Percentiles rank a stretch among this genome's conserved stretches.
phyloP scores from a whole-genome alignment of 2,797 vertebrate species.

The Lagodon rhomboides region DNA sequence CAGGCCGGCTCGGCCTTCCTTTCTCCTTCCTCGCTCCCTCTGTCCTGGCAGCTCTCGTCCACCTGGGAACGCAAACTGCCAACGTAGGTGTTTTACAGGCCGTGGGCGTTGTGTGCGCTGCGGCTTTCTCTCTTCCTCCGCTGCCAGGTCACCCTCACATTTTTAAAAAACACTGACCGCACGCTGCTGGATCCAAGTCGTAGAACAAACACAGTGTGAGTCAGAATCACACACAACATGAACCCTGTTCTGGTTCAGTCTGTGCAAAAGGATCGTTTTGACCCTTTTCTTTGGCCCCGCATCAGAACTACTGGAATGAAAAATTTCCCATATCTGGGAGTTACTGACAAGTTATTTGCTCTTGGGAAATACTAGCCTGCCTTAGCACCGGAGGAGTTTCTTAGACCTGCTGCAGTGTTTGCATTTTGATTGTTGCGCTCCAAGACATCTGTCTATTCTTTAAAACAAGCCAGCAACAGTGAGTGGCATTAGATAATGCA shows the following conservation, averaged over 20 bases:
- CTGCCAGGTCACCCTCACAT: constrained; percentile 72
- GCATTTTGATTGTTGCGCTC: constrained; percentile 9
- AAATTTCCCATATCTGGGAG: constrained; percentile 40
- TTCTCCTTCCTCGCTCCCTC: constrained; percentile 38
- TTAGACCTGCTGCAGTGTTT: constrained; percentile 20
- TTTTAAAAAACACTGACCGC: constrained; percentile 61
- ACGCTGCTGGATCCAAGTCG: constrained; percentile 46
- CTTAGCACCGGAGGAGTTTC: background rate
- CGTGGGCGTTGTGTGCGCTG: constrained; percentile 42
- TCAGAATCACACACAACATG: constrained; percentile 30
- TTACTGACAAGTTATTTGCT: constrained; percentile 48
- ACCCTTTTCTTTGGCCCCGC: constrained; percentile 61
- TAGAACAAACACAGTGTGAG: constrained; percentile 53
- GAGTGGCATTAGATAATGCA: background rate
- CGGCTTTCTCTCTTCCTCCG: constrained; percentile 31
- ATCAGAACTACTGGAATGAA: constrained; percentile 58
- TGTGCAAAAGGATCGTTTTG: constrained; percentile 18
- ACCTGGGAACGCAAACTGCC: constrained; percentile 74
- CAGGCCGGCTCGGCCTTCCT: constrained; percentile 27
- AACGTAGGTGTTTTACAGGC: constrained; percentile 71
- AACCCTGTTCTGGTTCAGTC: constrained; percentile 31
- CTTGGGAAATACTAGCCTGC: constrained; percentile 31
- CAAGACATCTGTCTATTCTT: constrained; percentile 1
- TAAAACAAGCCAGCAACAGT: background rate
- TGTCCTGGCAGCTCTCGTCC: constrained; percentile 60